Percentiles rank a stretch among this genome's conserved stretches.
phyloP scores from a whole-genome alignment of 1,140 invertebrate species.

The Brachionus rubens region DNA sequence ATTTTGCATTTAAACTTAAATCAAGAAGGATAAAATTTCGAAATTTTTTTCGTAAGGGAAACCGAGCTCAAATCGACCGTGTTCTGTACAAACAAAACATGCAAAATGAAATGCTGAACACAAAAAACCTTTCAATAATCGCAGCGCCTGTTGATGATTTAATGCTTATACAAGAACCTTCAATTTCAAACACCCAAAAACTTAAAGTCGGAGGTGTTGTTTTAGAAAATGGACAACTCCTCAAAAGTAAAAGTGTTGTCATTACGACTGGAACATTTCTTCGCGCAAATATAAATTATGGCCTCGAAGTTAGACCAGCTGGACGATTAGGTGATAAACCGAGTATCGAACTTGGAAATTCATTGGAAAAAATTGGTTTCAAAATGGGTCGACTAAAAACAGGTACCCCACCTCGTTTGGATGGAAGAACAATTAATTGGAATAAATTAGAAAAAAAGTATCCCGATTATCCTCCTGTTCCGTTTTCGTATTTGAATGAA shows the following conservation, averaged over 20 bases:
- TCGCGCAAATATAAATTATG: slow-evolving; percentile 81
- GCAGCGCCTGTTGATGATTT: slow-evolving; percentile 80
- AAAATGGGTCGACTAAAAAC: slow-evolving; percentile 82
- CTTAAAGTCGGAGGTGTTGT: slow-evolving; percentile 61
- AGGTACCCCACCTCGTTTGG: slow-evolving; percentile 79
- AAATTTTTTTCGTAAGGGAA: slow-evolving; percentile 62
- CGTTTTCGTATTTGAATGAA: slow-evolving; percentile 84
- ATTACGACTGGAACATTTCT: slow-evolving; percentile 92
- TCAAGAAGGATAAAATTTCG: not conserved
- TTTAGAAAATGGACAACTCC: slow-evolving; percentile 60
- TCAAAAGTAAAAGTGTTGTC: slow-evolving; percentile 71
- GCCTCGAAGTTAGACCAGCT: slow-evolving; percentile 73
- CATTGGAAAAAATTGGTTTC: slow-evolving; percentile 71
- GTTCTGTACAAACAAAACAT: slow-evolving; percentile 75
- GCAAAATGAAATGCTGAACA: slow-evolving; percentile 72
- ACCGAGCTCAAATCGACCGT: slow-evolving; percentile 84
- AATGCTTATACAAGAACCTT: slow-evolving; percentile 62
- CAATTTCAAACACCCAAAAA: slow-evolving; percentile 49
- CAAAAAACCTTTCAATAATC: slow-evolving; percentile 69
- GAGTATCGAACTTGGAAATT: slow-evolving; percentile 76
- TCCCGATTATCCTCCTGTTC: slow-evolving; percentile 71
- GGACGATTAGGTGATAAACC: slow-evolving; percentile 79
- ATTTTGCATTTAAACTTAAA: slow-evolving; percentile 47
- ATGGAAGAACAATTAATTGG: slow-evolving; percentile 73
- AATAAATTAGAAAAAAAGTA: slow-evolving; percentile 61